Conservation (phyloP, 2,797 vertebrate genomes). For the Pipistrellus kuhlii region DNA sequence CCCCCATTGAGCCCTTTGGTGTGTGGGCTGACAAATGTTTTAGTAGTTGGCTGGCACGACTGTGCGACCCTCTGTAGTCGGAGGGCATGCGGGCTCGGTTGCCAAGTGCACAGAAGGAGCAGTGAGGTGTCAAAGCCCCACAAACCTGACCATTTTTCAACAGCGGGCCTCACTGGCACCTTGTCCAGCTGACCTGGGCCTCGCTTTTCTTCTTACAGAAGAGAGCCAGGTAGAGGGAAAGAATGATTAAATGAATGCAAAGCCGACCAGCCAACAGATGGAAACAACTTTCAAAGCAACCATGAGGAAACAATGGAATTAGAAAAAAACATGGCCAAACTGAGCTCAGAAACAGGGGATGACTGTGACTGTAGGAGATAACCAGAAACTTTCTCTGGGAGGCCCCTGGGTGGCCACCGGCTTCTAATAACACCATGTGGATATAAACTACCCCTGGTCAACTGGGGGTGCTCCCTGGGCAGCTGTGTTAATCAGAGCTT, state of each 20-base stretch:
- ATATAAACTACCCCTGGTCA: rapidly evolving
- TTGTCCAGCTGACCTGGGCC: background rate
- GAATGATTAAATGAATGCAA: background rate
- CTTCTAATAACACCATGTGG: background rate
- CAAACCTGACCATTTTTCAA: conserved; percentile 1
- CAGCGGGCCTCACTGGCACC: background rate
- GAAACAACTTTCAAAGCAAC: background rate
- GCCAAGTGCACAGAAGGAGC: conserved; percentile 26
- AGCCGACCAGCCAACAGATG: rapidly evolving
- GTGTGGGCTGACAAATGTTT: conserved; percentile 15
- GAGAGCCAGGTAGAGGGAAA: background rate
- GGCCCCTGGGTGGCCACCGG: background rate
- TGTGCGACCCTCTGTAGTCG: rapidly evolving
- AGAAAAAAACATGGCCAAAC: background rate
- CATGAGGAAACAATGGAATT: background rate
- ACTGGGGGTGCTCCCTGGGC: background rate
- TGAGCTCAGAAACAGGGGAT: background rate
- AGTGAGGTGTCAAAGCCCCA: background rate
- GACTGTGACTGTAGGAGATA: background rate
- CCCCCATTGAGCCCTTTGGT: background rate
- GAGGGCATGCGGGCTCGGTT: background rate
- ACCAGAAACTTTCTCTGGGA: background rate
- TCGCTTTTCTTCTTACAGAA: background rate
- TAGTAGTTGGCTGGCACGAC: background rate
- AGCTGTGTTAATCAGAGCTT: background rate